Evolutionary conservation across 1,140 invertebrate species (phyloP), one percentile per base, ranked within the genome.

Genomic region (Bicyclus anynana): DNA sequence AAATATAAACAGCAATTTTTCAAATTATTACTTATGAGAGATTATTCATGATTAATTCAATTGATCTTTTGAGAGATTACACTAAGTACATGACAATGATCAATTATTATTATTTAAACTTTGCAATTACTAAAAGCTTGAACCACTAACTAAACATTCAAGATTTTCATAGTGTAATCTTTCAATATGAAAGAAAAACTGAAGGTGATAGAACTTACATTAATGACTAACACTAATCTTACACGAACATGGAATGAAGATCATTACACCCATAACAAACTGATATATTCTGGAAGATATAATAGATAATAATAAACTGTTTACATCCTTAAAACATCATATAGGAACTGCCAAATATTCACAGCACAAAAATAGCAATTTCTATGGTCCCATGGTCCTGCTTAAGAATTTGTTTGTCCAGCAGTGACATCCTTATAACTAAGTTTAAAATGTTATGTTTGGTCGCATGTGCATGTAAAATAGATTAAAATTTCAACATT

Each of bases 221-320:
- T 80, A 77, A 77, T 77, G 69, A 77, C 66, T 80, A 74, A 61
- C 52, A 60, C 12, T 57, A 62, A 44, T 42, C 33, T 35, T 44
- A 61, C 69, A 77, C 73, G 69, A 68, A 77, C 75, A 67, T 55
- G 69, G 72, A 81, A 80, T 81, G 72, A 80, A 77, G 69, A 76
- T 79, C 71, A 72, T 58, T 55, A 53, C 50, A 53, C 73, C 68
- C 77, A 72, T 67, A 75, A 71, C 66, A 79, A 75, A 68, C 54
- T 40, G 46, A 59, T 53, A 48, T 38, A 59, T 27, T 37, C 21
- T 51, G 29, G 37, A 14, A 20, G n/a, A n/a, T n/a, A n/a, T n/a
- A n/a, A 44, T 44, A 20, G 2, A 17, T 42, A 18, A 37, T 12
- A 50, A 9, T 57, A 50, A 37, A 40, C 26, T 56, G 13, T 29